Conservation (phyloP, 2,797 vertebrate species). For the Sebastes hubbsi region DNA sequence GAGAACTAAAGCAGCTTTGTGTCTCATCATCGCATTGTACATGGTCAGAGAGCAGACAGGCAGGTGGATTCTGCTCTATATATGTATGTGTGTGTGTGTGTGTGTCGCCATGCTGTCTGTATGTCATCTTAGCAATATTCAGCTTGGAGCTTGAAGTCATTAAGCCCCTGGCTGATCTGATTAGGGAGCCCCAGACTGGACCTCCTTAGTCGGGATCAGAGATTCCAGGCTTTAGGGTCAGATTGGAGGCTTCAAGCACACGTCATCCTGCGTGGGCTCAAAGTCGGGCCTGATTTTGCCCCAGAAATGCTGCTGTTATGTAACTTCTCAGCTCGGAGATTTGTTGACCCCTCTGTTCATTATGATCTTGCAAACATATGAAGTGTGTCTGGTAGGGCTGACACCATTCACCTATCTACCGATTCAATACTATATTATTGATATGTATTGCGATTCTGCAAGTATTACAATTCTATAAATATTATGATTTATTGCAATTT, state of each 20-base stretch:
- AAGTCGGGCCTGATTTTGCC: background rate
- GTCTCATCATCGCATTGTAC: constrained; percentile 21
- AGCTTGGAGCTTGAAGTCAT: constrained; percentile 29
- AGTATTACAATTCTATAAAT: no score
- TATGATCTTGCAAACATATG: constrained; percentile 7
- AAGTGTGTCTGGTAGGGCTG: background rate
- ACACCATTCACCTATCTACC: no score
- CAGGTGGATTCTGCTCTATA: constrained; percentile 47
- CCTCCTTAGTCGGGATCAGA: constrained; percentile 59
- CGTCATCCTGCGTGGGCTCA: background rate
- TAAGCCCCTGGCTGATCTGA: constrained; percentile 67
- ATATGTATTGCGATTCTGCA: no score
- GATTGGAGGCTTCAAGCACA: background rate
- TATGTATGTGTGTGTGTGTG: background rate
- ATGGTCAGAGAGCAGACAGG: constrained; percentile 4
- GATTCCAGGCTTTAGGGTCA: constrained; percentile 44
- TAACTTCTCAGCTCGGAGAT: constrained; percentile 19
- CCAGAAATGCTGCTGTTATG: constrained; percentile 46
- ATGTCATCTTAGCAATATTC: constrained; percentile 51
- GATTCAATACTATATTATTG: accelerated
- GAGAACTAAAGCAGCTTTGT: constrained; percentile 71
- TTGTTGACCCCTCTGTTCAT: constrained; percentile 17
- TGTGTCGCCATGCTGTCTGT: background rate
- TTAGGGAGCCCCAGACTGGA: constrained; percentile 57
- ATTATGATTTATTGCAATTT: no score